These are phyloP conservation scores for Zosterops japonicus DNA, from an alignment of 2,113 vertebrate species.

Conservation along the genomic window DNA sequence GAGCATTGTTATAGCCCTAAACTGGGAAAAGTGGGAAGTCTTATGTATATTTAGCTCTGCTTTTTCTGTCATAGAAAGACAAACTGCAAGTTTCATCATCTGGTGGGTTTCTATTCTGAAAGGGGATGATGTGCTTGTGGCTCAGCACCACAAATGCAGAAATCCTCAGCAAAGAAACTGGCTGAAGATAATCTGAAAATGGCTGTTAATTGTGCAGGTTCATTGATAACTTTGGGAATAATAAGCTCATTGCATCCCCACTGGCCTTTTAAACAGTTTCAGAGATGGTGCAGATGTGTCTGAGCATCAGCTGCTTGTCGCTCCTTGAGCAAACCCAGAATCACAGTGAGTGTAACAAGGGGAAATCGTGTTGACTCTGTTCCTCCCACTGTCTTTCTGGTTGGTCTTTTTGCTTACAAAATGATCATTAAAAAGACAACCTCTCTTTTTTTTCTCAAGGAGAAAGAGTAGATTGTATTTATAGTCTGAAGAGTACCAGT, in stretches of 20 bases:
- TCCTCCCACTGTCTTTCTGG: conserved; percentile 21
- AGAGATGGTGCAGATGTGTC: neutral
- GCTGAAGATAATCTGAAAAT: neutral
- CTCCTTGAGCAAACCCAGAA: conserved; percentile 19
- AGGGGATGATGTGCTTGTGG: neutral
- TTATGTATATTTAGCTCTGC: neutral
- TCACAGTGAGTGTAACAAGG: neutral
- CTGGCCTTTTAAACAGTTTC: neutral
- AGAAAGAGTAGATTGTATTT: conserved; percentile 37
- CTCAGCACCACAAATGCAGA: neutral
- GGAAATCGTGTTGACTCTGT: neutral
- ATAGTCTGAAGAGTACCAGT: conserved; percentile 39
- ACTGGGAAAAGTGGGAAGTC: neutral
- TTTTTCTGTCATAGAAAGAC: neutral
- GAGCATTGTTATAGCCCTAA: neutral
- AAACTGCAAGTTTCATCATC: neutral
- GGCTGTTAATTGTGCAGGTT: neutral
- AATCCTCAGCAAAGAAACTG: neutral
- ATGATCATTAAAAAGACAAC: conserved; percentile 45
- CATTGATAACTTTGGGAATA: neutral
- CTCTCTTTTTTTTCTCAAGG: neutral
- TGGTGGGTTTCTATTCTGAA: neutral
- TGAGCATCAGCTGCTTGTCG: neutral
- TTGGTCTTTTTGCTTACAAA: conserved; percentile 38
- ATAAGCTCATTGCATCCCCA: neutral